Base-by-base conservation (phyloP, 1,140 invertebrate species). In the Caenorhabditis remanei region DNA sequence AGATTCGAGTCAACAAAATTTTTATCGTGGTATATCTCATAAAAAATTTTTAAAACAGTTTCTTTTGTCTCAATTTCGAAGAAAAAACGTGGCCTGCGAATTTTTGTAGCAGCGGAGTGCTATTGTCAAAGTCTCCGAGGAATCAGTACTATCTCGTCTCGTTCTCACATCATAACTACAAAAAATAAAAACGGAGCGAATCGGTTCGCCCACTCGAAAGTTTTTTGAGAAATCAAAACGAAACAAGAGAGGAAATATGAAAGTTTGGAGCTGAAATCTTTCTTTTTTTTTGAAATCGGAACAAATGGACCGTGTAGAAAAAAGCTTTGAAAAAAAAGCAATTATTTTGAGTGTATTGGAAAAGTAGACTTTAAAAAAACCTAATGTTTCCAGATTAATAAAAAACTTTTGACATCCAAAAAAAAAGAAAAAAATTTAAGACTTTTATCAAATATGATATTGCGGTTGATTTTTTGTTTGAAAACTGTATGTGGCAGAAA, bases 131-230 rank as follows among this genome's bases (percentile, higher is more conserved):
- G 1, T 32, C 32, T 32, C 32, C 55, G 50, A 53, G 50, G 50
- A 19, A n/a, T 32, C 19, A 58, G 55, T 19, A 19, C 24, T 63
- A 32, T 24, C 32, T 63, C 19, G 7, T 58, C 21, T 24, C n/a
- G 53, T 2, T 79, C 46, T 79, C 43, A 50, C 71, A 53, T 79
- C 46, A 79, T 50, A 79, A 79, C 71, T 50, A 50, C 46, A 79
- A 53, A 50, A 24, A 24, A n/a, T 7, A 53, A 50, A 50, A 16
- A n/a, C 4, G 41, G 24, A 79, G 32, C 32, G 32, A 32, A 32
- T 32, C 32, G 32, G 32, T 9, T 50, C 71, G 5, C 46, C n/a
- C 46, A 24, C 21, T 32, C 32, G 32, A 32, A 32, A 32, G 32
- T 32, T 32, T 61, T 32, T 32, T 32, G 32, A 32, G 32, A 32